Percentiles rank a stretch among this genome's conserved stretches.
Conservation (phyloP, 2,888 invertebrate genomes). For the Gibbula magus region DNA sequence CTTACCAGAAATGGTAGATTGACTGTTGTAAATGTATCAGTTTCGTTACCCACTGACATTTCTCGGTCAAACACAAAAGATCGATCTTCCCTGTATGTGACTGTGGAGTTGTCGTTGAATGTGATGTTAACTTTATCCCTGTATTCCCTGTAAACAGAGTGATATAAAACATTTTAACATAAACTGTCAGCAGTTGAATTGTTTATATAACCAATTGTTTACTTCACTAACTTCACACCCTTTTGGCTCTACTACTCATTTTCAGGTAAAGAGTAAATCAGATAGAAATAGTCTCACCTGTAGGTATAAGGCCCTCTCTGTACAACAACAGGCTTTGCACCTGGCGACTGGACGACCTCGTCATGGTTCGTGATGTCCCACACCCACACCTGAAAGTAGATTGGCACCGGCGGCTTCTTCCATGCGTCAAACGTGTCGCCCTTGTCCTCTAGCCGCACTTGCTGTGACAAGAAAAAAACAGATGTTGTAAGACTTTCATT, state of each 20-base stretch:
- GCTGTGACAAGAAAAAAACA: slow-evolving; percentile 76
- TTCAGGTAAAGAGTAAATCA: too few species aligned
- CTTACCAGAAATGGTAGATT: slow-evolving; percentile 88
- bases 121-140: slow-evolving; percentile 80
- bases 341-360: slow-evolving; percentile 42
- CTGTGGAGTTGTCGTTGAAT: slow-evolving; percentile 79
- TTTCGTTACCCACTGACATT: slow-evolving; percentile 81
- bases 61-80: slow-evolving; percentile 84
- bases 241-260: too few species aligned
- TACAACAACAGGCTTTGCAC: slow-evolving; percentile 44
- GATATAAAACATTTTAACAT: background rate
- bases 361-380: slow-evolving; percentile 64
- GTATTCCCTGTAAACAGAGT: slow-evolving; percentile 55
- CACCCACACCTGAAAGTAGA: slow-evolving; percentile 65
- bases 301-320: slow-evolving; percentile 60
- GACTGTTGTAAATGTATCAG: slow-evolving; percentile 84
- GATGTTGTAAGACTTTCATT: too few species aligned
- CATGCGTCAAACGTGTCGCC: slow-evolving; percentile 86
- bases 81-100: slow-evolving; percentile 83
- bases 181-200: background rate
- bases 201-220: background rate
- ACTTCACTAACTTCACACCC: too few species aligned
- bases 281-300: slow-evolving; percentile 37
- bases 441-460: slow-evolving; percentile 84
- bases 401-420: slow-evolving; percentile 79